Evolutionary conservation across 2,888 invertebrate genomes (phyloP).

Genomic region (Ditylenchus weischeri): DNA sequence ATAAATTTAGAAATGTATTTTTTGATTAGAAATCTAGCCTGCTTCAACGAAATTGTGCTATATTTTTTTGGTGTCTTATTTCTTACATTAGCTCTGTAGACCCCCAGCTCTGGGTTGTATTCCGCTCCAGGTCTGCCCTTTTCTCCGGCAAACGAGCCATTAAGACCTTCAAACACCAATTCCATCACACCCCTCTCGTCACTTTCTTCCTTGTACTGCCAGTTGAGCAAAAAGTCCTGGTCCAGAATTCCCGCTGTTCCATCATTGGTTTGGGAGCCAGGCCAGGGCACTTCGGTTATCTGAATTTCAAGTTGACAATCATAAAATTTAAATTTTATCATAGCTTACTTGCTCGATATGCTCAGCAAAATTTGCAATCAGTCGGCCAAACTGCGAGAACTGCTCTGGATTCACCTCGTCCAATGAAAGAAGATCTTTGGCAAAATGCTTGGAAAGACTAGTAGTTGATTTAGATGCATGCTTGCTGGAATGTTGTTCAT

Average conservation of each 20-base stretch:
- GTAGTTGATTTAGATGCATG: not conserved
- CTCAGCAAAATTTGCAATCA: conserved; percentile 26
- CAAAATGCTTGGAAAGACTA: conserved; percentile 15
- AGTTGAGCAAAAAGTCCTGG: conserved; percentile 30
- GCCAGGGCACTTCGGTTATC: conserved; percentile 25
- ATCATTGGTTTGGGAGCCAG: conserved; percentile 16
- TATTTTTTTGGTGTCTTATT: no score
- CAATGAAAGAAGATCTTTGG: conserved; percentile 26
- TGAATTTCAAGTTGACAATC: not conserved
- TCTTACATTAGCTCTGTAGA: conserved; percentile 42
- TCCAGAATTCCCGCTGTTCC: conserved; percentile 26
- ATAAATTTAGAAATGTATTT: conserved; percentile 10
- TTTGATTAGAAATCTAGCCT: conserved; percentile 8
- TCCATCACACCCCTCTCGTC: conserved; percentile 14
- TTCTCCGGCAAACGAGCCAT: conserved; percentile 42
- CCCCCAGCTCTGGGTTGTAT: conserved; percentile 34
- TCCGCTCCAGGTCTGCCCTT: conserved; percentile 49
- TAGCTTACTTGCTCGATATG: conserved; percentile 20
- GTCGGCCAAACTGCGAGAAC: conserved; percentile 26
- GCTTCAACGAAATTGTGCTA: not conserved
- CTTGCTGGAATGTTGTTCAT: not conserved
- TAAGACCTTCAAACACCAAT: conserved; percentile 33
- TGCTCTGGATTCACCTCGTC: conserved; percentile 19
- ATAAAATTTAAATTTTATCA: no score
- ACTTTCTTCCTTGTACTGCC: conserved; percentile 14